Base-by-base conservation (phyloP, 2,113 vertebrate species). In the Psilopsiagon aymara region DNA sequence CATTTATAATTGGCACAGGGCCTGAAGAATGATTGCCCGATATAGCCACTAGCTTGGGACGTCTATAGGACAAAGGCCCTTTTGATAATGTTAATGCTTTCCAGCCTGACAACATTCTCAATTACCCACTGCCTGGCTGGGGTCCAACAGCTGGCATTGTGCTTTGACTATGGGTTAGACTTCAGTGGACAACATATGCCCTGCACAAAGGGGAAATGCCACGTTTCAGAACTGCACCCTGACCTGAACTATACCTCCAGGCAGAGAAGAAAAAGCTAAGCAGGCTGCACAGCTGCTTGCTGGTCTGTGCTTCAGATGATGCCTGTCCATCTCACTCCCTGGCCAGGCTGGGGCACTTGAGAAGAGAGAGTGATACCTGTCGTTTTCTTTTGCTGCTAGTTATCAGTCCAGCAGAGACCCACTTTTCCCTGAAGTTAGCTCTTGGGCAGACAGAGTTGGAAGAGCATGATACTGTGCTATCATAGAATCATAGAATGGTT, bases 71-170 rank as follows among this genome's bases (percentile, higher is more conserved):
- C 80, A 92, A 96, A 96, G 64, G 29, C 27, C 19, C 66, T 93
- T 92, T 94, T 93, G 73, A 95, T 77, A n/a, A 31, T 44, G 41
- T 44, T 63, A 81, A 64, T n/a, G 35, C 64, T 86, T 67, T 64
- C 63, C 88, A 92, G 76, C 59, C 52, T 77, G 64, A 82, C 43
- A 76, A 31, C 1, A 0, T 17, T 2, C 51, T 83, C 76, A 51
- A 31, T 66, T 86, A 80, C 59, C 77, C 0, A 2, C 62, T 93
- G 76, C 75, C 53, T 49, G 78, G 55, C 85, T 43, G 52, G 31
- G 11, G 25, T 70, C 84, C 0, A 0, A 77, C 78, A 73, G 82
- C 44, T 33, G n/a, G 62, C 0, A 0, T 21, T 39, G 64, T 70
- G 59, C 74, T 91, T 39, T 90, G 70, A 11, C 47, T 84, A 8